phyloP scores from a whole-genome alignment of 2,113 vertebrate species.

The Macquaria australasica region DNA sequence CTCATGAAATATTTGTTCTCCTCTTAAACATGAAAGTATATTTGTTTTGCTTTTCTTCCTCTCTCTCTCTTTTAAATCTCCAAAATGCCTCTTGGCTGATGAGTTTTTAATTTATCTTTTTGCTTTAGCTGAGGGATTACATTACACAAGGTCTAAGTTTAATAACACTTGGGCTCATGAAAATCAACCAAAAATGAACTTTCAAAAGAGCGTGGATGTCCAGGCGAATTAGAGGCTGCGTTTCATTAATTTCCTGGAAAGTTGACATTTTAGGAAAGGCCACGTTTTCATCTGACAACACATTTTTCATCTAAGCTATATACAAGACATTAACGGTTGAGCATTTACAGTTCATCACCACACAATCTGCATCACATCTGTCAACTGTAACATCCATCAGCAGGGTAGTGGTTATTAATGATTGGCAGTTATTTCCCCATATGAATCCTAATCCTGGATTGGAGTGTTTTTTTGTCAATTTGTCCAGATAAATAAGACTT shows the following conservation, averaged over 20 bases:
- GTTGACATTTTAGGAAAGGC: slow-evolving; percentile 25
- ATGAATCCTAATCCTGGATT: not conserved
- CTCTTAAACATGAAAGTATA: not conserved
- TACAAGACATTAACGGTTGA: not conserved
- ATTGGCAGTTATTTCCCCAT: not conserved
- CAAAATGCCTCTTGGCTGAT: not conserved
- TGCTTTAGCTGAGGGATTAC: not conserved
- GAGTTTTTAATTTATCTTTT: slow-evolving; percentile 33
- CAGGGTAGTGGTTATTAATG: not conserved
- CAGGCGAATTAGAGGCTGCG: slow-evolving; percentile 1
- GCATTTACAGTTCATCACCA: not conserved
- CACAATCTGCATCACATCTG: not conserved
- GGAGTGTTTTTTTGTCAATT: not conserved
- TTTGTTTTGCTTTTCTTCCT: slow-evolving; percentile 14
- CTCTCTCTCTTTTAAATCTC: slow-evolving; percentile 3
- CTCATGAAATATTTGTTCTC: slow-evolving; percentile 36
- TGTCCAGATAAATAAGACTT: not conserved
- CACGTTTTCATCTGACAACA: not conserved
- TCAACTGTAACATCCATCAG: slow-evolving; percentile 19
- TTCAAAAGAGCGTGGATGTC: not conserved
- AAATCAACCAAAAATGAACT: slow-evolving; percentile 19
- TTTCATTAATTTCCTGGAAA: slow-evolving; percentile 21
- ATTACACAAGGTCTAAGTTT: slow-evolving; percentile 17
- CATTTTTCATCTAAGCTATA: not conserved
- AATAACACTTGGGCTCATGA: not conserved